Evolutionary conservation across 2,113 vertebrate species (phyloP).

Genomic region (Tylochromis polylepis): DNA sequence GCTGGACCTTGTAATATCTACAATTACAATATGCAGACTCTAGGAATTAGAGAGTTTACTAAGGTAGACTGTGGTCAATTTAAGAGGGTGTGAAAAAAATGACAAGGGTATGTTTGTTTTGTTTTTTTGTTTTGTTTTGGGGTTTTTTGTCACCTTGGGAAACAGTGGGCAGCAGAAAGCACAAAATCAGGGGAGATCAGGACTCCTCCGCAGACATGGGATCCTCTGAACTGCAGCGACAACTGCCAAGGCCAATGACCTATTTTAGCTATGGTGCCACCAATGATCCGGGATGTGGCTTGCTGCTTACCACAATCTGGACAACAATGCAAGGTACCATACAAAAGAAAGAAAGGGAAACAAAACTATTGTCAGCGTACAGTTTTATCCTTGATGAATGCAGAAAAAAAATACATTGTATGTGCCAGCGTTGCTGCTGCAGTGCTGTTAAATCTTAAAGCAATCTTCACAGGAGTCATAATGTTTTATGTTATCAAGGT

Average conservation of each 20-base stretch:
- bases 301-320: constrained; percentile 81
- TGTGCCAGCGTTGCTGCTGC: not conserved
- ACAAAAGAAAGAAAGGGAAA: not conserved
- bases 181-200: constrained; percentile 82
- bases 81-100: not conserved
- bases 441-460: not conserved
- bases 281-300: constrained; percentile 78
- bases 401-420: not conserved
- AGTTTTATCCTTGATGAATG: not conserved
- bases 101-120: not conserved
- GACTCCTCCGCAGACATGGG: constrained; percentile 84
- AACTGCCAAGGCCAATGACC: constrained; percentile 93
- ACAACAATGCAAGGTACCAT: not conserved
- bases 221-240: constrained; percentile 76
- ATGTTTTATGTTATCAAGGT: not conserved
- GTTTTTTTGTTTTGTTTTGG: accelerated
- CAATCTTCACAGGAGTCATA: not conserved
- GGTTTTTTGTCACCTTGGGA: constrained; percentile 77
- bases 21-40: not conserved
- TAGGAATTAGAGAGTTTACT: not conserved
- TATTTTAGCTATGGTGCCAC: constrained; percentile 68
- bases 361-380: not conserved
- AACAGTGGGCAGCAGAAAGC: constrained; percentile 88
- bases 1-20: not conserved
- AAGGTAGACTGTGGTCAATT: not conserved